Percentiles rank a stretch among this genome's conserved stretches.
Evolutionary conservation across 2,113 vertebrate genomes (phyloP).

Genomic region (Tenebrosternarchus preto): DNA sequence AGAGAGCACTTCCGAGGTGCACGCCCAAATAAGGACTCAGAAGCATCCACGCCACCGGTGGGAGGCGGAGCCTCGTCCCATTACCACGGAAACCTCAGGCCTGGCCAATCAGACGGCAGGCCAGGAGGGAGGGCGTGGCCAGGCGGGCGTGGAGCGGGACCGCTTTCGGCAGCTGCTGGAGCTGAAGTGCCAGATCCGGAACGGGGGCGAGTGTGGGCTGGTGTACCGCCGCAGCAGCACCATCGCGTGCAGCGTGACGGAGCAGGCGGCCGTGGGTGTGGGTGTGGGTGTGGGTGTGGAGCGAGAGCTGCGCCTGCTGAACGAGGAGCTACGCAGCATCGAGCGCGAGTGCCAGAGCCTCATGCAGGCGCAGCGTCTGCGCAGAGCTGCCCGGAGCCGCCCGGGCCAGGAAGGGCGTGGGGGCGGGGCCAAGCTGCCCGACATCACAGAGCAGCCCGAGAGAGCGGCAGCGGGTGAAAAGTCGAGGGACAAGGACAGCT

Average conservation of each 20-base stretch:
- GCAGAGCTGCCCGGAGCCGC: constrained; percentile 74
- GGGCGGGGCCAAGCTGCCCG: constrained; percentile 77
- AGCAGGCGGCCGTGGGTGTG: constrained; percentile 69
- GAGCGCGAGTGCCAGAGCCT: constrained; percentile 95
- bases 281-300: constrained; percentile 74
- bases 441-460: constrained; percentile 87
- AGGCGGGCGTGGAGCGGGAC: constrained; percentile 75
- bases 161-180: constrained; percentile 89
- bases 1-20: constrained; percentile 83
- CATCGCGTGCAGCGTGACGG: constrained; percentile 83
- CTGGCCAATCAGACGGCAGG: constrained; percentile 68
- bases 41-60: constrained; percentile 51
- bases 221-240: constrained; percentile 90
- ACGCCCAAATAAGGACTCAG: constrained; percentile 64
- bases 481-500: constrained; percentile 84
- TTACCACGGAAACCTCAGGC: constrained; percentile 64
- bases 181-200: constrained; percentile 91
- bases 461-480: constrained; percentile 79
- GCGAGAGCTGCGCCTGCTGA: constrained; percentile 89
- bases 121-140: constrained; percentile 61
- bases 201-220: constrained; percentile 85
- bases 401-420: constrained; percentile 59
- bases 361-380: constrained; percentile 89
- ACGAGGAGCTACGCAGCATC: constrained; percentile 92
- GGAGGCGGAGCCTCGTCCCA: constrained; percentile 5